Evolutionary conservation across 1,140 invertebrate species (phyloP), one percentile per base, ranked within the genome.

Genomic region (Eciton burchellii): DNA sequence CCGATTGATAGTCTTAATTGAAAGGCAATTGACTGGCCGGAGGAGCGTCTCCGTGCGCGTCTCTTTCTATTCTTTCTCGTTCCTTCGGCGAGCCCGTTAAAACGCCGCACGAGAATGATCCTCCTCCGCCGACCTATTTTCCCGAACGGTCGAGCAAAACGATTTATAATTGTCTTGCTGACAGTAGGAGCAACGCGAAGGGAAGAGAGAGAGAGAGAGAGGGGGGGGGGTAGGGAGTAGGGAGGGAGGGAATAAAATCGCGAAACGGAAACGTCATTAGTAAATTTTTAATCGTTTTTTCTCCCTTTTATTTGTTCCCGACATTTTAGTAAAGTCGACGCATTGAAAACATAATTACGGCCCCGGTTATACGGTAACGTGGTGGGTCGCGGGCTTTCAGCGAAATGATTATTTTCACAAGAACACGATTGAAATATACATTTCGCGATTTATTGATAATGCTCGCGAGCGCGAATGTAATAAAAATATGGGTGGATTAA

Each of bases 21-120:
- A 93, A 91, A 89, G 87, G 89, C 91, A 93, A 93, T 93, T 93
- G 91, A 89, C 89, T 87, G 84, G 89, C 79, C 83, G 89, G 62
- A 35, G 35, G 66, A 82, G 35, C 26, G 35, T 76, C 70, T 71
- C 54, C 11, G 35, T 56, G 49, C 76, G 29, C 56, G n/a, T 88
- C 35, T 35, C 82, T 68, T 83, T 68, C 62, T 35, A 0, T 83
- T 6, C 49, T 70, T 16, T 3, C 19, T 24, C 9, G 49, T 65
- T 81, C 65, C 70, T 60, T 59, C 59, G 14, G 26, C 52, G 29
- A 65, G 79, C 79, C 62, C 66, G 21, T 11, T 24, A 24, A 41
- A 82, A 70, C 68, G 49, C 9, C 49, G 14, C 5, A 19, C 2
- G 41, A 45, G 52, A 59, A 24, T 47, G 49, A 41, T 66, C 21